phyloP scores from a whole-genome alignment of 2,797 vertebrate genomes.

The Geotrypetes seraphini region DNA sequence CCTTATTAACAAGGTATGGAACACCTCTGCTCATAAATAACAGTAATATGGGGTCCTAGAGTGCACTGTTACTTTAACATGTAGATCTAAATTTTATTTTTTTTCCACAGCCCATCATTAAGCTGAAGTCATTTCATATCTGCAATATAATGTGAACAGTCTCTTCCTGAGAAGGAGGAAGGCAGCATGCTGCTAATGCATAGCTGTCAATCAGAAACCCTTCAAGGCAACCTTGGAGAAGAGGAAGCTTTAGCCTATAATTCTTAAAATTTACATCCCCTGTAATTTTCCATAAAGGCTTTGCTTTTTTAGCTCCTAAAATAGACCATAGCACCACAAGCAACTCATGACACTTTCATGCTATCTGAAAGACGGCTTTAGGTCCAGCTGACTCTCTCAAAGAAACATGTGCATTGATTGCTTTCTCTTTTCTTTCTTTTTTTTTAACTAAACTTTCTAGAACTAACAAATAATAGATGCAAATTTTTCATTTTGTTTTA shows the following conservation, averaged over 20 bases:
- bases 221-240: slow-evolving; percentile 41
- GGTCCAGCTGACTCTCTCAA: slow-evolving; percentile 13
- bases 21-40: slow-evolving; percentile 44
- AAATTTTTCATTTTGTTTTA: slow-evolving; percentile 41
- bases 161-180: slow-evolving; percentile 36
- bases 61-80: slow-evolving; percentile 36
- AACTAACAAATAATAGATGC: slow-evolving; percentile 33
- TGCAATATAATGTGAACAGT: slow-evolving; percentile 17
- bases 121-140: slow-evolving; percentile 25
- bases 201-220: slow-evolving; percentile 57
- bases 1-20: slow-evolving; percentile 35
- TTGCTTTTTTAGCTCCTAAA: slow-evolving; percentile 44
- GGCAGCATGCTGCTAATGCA: slow-evolving; percentile 34
- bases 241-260: slow-evolving; percentile 45
- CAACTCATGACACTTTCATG: slow-evolving; percentile 22
- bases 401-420: no score
- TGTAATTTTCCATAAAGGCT: slow-evolving; percentile 52
- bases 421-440: no score
- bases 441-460: slow-evolving; percentile 34
- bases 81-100: slow-evolving; percentile 7
- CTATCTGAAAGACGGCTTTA: slow-evolving; percentile 7
- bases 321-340: slow-evolving; percentile 26
- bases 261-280: slow-evolving; percentile 54
- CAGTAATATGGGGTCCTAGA: slow-evolving; percentile 30
- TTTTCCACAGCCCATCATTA: slow-evolving; percentile 18